Conservation (phyloP, 2,888 invertebrate species). For the Morpho deidamia region DNA sequence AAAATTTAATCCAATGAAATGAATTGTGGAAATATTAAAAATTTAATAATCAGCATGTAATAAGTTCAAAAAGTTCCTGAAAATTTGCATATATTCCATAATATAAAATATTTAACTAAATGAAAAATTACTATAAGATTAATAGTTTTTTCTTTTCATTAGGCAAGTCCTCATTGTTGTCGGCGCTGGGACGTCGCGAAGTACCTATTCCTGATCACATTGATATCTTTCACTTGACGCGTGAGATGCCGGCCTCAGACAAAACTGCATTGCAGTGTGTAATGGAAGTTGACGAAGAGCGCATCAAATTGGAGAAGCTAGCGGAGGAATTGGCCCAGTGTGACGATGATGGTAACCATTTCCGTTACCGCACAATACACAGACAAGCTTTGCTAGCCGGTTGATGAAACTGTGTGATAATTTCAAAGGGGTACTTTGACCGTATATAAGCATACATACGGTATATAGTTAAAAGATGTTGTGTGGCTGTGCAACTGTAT, state of each 20-base stretch:
- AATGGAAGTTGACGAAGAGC: conserved; percentile 98
- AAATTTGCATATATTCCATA: too few relatives aligned
- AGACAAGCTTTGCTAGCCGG: not conserved
- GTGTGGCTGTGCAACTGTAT: too few relatives aligned
- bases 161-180: conserved; percentile 96
- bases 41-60: too few relatives aligned
- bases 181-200: conserved; percentile 94
- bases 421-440: too few relatives aligned
- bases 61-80: too few relatives aligned
- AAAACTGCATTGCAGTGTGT: conserved; percentile 97
- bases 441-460: too few relatives aligned
- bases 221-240: conserved; percentile 97
- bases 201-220: conserved; percentile 97
- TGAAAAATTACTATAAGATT: too few relatives aligned
- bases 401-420: too few relatives aligned
- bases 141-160: conserved; percentile 17
- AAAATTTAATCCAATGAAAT: too few relatives aligned
- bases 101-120: too few relatives aligned
- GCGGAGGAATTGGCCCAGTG: conserved; percentile 93
- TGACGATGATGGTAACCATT: conserved; percentile 86
- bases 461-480: too few relatives aligned
- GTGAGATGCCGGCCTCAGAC: conserved; percentile 99
- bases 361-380: not conserved
- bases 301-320: conserved; percentile 92
- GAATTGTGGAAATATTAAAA: too few relatives aligned